Percentiles rank a stretch among this genome's conserved stretches.
phyloP scores from a whole-genome alignment of 2,797 vertebrate species.

The Chloroceryle amazona region DNA sequence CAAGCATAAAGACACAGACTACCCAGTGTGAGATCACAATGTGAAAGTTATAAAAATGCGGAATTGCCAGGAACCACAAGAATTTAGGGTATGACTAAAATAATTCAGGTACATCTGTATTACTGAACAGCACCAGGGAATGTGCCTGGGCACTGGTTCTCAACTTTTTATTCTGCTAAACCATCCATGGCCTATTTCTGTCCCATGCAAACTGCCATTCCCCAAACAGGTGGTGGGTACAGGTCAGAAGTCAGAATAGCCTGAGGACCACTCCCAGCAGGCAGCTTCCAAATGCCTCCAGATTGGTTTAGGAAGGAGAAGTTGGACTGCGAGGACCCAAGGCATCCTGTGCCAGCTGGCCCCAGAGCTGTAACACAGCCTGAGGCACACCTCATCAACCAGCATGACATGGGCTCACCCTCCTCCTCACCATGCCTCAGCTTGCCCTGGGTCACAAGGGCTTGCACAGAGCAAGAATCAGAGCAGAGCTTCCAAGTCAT shows the following conservation, averaged over 20 bases:
- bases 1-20: not conserved
- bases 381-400: fast-evolving
- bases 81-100: not conserved
- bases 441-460: not conserved
- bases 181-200: fast-evolving
- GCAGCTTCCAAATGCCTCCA: not conserved
- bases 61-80: not conserved
- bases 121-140: not conserved
- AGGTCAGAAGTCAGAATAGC: not conserved
- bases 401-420: not conserved
- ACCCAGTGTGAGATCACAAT: not conserved
- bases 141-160: not conserved
- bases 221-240: not conserved
- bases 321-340: not conserved
- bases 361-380: fast-evolving
- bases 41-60: fast-evolving
- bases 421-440: not conserved
- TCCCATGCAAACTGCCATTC: not conserved
- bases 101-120: not conserved
- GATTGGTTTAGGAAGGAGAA: not conserved
- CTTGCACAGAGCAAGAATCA: not conserved
- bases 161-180: not conserved
- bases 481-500: not conserved
- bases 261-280: not conserved
- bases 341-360: not conserved